Evolutionary conservation across 2,888 invertebrate species (phyloP), one percentile per base, ranked within the genome.

Genomic region (Ceraclea dissimilis): DNA sequence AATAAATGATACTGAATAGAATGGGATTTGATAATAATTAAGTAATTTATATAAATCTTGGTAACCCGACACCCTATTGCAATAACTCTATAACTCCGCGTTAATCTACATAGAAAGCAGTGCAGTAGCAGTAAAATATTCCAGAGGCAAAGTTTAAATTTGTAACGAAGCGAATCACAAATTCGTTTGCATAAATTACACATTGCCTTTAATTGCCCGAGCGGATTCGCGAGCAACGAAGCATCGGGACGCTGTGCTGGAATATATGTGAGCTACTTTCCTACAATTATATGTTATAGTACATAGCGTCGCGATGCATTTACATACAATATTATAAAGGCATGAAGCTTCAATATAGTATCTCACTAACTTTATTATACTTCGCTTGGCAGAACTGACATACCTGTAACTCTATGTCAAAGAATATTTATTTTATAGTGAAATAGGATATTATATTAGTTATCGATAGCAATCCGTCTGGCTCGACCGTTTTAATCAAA

Each of bases 141-240:
- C 60, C 55, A 49, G 51, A 51, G 51, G 26, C 54, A 56, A 62
- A 62, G 62, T 62, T 62, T 62, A 58, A 62, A 60, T 60, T 62
- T 60, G 62, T 57, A 59, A 60, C 60, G 60, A 60, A 60, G 62
- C 60, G 62, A 62, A 62, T 62, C 62, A 62, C 62, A 61, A 61
- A 62, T 62, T 62, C 61, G 62, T 62, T 62, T 59, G 62, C 61
- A 62, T 62, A 61, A 62, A 62, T 62, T 62, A 61, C 62, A 62
- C 61, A 62, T 62, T 59, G 59, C 56, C 61, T 62, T 61, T 61
- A 62, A 62, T 62, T 62, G 62, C 56, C 57, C 59, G 50, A 48
- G 54, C 56, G 52, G 51, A 56, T 56, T 56, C 55, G 39, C 18
- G 51, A 48, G 49, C 33, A 52, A 57, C 43, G 44, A 44, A 39